A percentile compares a stretch with the other conserved stretches of the same genome.
Evolutionary conservation across 2,888 invertebrate species (phyloP).

Genomic region (Drosophila borborema): DNA sequence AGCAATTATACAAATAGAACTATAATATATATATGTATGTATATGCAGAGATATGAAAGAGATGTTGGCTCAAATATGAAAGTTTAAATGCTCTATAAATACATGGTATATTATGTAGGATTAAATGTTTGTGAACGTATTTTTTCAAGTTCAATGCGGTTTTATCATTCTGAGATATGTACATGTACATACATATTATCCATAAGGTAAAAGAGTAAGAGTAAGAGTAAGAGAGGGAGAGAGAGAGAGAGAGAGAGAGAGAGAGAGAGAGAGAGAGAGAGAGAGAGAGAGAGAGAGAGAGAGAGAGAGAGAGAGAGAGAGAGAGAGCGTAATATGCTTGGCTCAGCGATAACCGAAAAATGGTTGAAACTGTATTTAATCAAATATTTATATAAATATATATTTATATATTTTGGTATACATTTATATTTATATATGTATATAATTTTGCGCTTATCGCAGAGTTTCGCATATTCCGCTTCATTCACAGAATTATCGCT

Average conservation of each 20-base stretch:
- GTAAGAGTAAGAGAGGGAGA: not conserved
- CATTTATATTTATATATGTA: no score
- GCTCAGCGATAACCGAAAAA: not conserved
- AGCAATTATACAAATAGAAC: not conserved
- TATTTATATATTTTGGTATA: not conserved
- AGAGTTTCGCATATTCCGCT: not conserved
- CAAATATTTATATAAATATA: not conserved
- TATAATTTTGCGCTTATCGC: not conserved
- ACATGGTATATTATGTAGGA: no score
- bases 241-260: no score
- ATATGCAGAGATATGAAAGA: no score
- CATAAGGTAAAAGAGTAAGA: not conserved
- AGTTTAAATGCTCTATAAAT: not conserved
- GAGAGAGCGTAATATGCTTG: not conserved
- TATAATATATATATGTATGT: not conserved
- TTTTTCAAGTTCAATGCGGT: not conserved
- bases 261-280: no score
- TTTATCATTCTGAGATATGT: not conserved
- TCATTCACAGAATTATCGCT: not conserved
- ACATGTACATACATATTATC: not conserved
- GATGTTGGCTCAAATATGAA: not conserved
- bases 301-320: no score
- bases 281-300: not conserved
- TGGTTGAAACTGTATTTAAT: not conserved
- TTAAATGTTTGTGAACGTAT: no score